Percentiles rank a stretch among this genome's conserved stretches.
These are phyloP conservation scores for Florisuga fusca DNA, from an alignment of 2,797 vertebrate species.

Conservation along the genomic window DNA sequence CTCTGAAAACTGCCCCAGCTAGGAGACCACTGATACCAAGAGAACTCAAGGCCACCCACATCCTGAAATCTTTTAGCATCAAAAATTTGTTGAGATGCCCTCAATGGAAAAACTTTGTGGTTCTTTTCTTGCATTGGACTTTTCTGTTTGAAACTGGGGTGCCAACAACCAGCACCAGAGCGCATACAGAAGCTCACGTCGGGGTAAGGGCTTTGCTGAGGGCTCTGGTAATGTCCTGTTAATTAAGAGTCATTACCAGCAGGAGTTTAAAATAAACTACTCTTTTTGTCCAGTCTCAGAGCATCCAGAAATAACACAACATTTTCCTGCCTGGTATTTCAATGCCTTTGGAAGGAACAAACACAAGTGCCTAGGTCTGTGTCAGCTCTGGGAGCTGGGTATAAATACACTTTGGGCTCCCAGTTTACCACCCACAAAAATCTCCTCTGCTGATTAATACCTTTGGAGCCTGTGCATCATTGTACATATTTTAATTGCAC, in stretches of 20 bases:
- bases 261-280: neutral
- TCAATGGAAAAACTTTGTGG: accelerated
- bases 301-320: neutral
- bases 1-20: neutral
- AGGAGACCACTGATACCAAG: neutral
- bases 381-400: neutral
- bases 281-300: neutral
- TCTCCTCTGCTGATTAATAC: neutral
- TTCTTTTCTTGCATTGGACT: neutral
- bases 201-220: neutral
- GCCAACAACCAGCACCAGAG: neutral
- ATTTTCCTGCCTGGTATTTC: neutral
- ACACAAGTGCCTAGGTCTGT: neutral
- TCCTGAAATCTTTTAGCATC: neutral
- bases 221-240: neutral
- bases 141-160: neutral
- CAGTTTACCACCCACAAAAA: neutral
- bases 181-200: accelerated
- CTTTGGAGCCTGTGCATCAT: neutral
- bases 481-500: neutral
- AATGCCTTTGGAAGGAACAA: neutral
- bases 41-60: neutral
- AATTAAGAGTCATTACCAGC: neutral
- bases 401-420: neutral
- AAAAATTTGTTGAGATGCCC: neutral